phyloP scores from a whole-genome alignment of 1,140 invertebrate species.

The Phortica variegata region DNA sequence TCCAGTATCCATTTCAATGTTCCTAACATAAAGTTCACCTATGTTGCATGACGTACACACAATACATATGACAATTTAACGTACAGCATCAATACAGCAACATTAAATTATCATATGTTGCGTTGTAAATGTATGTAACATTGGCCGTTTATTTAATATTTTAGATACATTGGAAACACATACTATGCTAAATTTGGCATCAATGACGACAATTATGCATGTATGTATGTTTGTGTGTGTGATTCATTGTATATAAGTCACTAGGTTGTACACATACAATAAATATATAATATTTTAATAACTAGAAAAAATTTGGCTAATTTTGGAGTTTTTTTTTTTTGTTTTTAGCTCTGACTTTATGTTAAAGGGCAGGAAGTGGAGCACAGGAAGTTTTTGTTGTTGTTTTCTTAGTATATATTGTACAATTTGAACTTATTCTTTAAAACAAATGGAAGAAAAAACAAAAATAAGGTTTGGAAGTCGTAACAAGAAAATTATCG shows the following conservation, averaged over 20 bases:
- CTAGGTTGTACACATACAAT: slow-evolving; percentile 1
- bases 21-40: no score
- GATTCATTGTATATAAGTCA: slow-evolving; percentile 8
- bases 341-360: slow-evolving; percentile 29
- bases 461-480: background rate
- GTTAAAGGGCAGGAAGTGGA: slow-evolving; percentile 12
- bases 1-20: no score
- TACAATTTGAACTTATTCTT: background rate
- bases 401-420: slow-evolving; percentile 9
- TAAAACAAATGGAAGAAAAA: background rate
- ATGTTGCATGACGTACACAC: no score
- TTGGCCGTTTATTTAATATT: no score
- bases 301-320: slow-evolving; percentile 44
- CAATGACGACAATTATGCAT: no score
- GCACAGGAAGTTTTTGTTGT: slow-evolving; percentile 26
- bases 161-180: no score
- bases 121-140: no score
- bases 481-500: background rate
- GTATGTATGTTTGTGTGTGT: no score
- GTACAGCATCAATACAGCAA: no score
- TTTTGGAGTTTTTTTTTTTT: slow-evolving; percentile 30
- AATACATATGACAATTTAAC: no score
- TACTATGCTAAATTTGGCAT: no score
- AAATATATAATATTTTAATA: slow-evolving; percentile 1
- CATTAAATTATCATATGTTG: no score